phyloP scores from a whole-genome alignment of 2,797 vertebrate genomes.

The Oceanodroma leucorhoa region DNA sequence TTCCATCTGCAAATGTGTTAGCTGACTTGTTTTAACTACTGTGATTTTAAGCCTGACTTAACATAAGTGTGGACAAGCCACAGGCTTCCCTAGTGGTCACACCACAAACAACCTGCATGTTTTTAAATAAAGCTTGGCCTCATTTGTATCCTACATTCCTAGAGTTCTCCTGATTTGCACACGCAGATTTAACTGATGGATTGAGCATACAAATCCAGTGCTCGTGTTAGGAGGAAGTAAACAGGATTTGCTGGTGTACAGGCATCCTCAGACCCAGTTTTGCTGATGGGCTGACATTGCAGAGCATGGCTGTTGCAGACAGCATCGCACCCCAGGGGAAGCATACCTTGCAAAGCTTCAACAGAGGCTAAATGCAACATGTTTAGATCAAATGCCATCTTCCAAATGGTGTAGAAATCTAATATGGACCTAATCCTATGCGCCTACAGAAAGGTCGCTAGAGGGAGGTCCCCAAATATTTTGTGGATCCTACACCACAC shows the following conservation, averaged over 20 bases:
- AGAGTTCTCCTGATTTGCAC: neutral
- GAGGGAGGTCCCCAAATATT: neutral
- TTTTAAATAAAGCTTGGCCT: neutral
- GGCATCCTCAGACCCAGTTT: neutral
- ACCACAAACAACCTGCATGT: neutral
- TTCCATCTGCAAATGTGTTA: slow-evolving; percentile 9
- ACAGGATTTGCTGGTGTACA: neutral
- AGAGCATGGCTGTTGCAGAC: rapidly evolving
- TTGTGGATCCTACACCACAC: rapidly evolving
- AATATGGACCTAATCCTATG: neutral
- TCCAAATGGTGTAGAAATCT: neutral
- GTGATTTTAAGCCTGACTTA: slow-evolving; percentile 17
- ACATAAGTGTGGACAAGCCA: neutral
- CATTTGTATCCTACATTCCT: neutral
- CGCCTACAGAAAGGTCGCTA: neutral
- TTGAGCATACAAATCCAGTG: neutral
- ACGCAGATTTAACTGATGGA: neutral
- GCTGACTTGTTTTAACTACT: neutral
- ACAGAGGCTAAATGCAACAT: neutral
- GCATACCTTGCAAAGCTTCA: neutral
- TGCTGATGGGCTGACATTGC: neutral
- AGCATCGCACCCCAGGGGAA: rapidly evolving
- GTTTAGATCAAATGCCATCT: neutral
- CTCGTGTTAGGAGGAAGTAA: neutral
- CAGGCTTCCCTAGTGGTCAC: neutral